These are phyloP conservation scores for Himalopsyche anomala DNA, from an alignment of 2,888 invertebrate species.

Conservation along the genomic window DNA sequence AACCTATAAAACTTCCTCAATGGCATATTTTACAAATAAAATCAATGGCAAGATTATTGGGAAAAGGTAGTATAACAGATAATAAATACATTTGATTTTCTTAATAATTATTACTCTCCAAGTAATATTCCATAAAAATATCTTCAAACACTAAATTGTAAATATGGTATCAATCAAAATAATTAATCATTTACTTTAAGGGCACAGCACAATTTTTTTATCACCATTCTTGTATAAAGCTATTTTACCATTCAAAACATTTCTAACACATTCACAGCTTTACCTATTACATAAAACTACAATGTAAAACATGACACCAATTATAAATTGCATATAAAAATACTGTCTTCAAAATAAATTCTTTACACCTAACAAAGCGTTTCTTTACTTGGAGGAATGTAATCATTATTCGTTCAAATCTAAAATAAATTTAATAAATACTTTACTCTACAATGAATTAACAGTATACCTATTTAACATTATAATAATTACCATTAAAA, in stretches of 20 bases:
- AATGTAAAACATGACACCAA: background rate
- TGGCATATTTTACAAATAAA: too few relatives aligned
- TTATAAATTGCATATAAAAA: background rate
- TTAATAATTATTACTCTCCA: conserved; percentile 13
- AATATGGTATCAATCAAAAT: conserved; percentile 13
- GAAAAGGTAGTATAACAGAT: too few relatives aligned
- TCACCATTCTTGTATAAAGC: conserved; percentile 61
- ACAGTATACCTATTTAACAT: background rate
- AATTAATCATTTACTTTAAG: conserved; percentile 2
- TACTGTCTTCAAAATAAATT: background rate
- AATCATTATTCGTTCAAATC: background rate
- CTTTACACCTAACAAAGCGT: background rate
- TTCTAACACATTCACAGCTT: background rate
- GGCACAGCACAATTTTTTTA: conserved; percentile 61
- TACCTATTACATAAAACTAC: background rate
- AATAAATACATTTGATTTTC: too few relatives aligned
- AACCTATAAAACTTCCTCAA: too few relatives aligned
- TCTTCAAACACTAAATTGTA: background rate
- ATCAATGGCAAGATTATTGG: too few relatives aligned
- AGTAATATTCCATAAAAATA: background rate
- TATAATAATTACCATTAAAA: background rate
- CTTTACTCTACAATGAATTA: background rate
- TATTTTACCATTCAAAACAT: conserved; percentile 53
- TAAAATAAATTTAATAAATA: conserved; percentile 16
- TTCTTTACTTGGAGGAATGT: conserved; percentile 26